Base-by-base conservation (phyloP, 1,140 invertebrate genomes). In the Rhagoletis pomonella region DNA sequence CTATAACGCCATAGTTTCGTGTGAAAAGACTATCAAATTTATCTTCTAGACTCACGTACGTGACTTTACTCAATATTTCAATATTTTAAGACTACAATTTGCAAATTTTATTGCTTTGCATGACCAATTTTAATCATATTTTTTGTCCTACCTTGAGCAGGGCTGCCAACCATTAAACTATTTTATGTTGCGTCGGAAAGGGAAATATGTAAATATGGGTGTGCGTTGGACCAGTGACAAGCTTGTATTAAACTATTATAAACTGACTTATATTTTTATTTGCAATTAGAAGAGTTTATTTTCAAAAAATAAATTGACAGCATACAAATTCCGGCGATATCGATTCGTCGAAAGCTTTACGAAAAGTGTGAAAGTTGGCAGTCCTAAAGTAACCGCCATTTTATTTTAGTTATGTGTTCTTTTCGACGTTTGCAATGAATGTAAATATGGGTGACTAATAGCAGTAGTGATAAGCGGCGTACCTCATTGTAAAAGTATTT, bases 361-460 rank as follows among this genome's bases (percentile, higher is more conserved):
- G 14, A 7, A 73, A 73, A 73, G 42, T 19, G 55, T 12, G 73
- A 50, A 44, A 81, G 73, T 55, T 81, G 73, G 73, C 73, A 81
- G 47, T 81, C 73, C 73, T 81, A 81, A 81, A 81, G 19, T 81
- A 81, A 81, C 73, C 73, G 73, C 73, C 73, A 81, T 81, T 81
- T 81, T 81, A 81, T 81, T 81, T 81, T 81, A 81, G 73, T 81
- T 81, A 81, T 81, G 47, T 81, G 73, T 81, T 81, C 47, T 81
- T 81, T 81, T 55, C 7, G 44, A 81, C n/a, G 47, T 12, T 81
- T 55, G 50, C n/a, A n/a, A 55, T 81, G 47, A 81, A 81, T 81
- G 73, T 81, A 81, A 81, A 81, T 81, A 81, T 81, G 73, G 55
- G 73, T 81, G 73, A 81, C 73, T 81, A 81, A 81, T 81, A 77